Conservation (phyloP, 2,888 invertebrate genomes). For the Neocrepidodera transversa region DNA sequence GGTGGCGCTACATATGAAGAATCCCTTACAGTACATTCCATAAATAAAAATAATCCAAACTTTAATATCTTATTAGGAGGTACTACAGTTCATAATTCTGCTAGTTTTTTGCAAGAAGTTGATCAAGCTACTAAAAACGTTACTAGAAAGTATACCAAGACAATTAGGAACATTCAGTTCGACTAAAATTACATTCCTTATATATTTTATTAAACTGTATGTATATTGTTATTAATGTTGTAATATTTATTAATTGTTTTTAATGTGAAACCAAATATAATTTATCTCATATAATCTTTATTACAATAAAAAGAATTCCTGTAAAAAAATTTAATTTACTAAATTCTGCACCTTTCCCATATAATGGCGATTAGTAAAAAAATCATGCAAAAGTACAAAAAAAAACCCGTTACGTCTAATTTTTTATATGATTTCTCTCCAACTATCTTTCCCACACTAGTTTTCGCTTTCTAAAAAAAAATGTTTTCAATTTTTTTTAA, state of each 20-base stretch:
- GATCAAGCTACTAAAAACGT: conserved; percentile 71
- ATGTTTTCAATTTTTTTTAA: too few relatives aligned
- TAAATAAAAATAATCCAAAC: conserved; percentile 79
- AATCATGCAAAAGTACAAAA: too few relatives aligned
- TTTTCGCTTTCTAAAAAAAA: too few relatives aligned
- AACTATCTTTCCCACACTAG: too few relatives aligned
- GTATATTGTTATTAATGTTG: not conserved
- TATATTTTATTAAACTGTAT: not conserved
- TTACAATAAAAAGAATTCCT: too few relatives aligned
- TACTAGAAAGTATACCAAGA: conserved; percentile 60
- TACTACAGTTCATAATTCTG: conserved; percentile 89
- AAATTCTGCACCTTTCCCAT: too few relatives aligned
- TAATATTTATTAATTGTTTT: not conserved
- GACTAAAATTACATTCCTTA: conserved; percentile 34
- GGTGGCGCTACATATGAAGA: conserved; percentile 98
- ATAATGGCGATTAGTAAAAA: too few relatives aligned
- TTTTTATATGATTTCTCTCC: too few relatives aligned
- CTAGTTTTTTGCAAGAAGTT: conserved; percentile 80
- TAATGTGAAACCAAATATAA: not conserved
- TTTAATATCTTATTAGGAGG: conserved; percentile 86
- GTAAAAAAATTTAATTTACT: too few relatives aligned
- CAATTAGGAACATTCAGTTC: conserved; percentile 49
- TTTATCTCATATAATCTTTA: too few relatives aligned
- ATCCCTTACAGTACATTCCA: conserved; percentile 79
- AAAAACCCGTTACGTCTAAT: too few relatives aligned